Evolutionary conservation across 2,797 vertebrate genomes (phyloP).

Genomic region (Neolamprologus multifasciatus): DNA sequence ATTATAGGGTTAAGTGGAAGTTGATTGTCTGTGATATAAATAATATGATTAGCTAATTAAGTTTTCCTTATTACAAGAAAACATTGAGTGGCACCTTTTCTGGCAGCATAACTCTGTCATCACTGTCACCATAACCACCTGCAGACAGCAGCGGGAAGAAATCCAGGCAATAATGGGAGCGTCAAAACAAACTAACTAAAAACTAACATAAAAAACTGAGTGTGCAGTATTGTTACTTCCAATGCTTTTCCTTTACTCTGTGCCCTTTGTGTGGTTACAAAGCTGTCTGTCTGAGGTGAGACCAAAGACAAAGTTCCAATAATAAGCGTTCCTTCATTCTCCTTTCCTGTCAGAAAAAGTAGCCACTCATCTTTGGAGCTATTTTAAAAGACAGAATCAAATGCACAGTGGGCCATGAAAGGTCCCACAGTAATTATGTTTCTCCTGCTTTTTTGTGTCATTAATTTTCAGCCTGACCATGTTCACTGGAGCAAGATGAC

Average conservation of each 20-base stretch:
- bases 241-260: neutral
- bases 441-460: constrained; percentile 6
- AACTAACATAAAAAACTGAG: neutral
- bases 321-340: neutral
- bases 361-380: neutral
- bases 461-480: constrained; percentile 29
- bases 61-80: neutral
- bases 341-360: neutral
- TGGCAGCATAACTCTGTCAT: neutral
- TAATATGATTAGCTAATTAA: neutral
- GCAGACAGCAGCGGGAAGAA: neutral
- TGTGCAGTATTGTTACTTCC: neutral
- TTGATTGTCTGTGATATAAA: neutral
- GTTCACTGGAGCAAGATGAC: constrained; percentile 51
- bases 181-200: neutral
- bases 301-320: neutral
- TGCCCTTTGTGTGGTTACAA: neutral
- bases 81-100: fast-evolving
- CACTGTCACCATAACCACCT: neutral
- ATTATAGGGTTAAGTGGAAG: neutral
- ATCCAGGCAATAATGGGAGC: neutral
- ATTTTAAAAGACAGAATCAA: neutral
- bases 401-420: neutral
- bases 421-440: neutral
- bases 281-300: neutral